Base-by-base conservation (phyloP, 2,888 invertebrate species). In the Zaprionus bogoriensis region DNA sequence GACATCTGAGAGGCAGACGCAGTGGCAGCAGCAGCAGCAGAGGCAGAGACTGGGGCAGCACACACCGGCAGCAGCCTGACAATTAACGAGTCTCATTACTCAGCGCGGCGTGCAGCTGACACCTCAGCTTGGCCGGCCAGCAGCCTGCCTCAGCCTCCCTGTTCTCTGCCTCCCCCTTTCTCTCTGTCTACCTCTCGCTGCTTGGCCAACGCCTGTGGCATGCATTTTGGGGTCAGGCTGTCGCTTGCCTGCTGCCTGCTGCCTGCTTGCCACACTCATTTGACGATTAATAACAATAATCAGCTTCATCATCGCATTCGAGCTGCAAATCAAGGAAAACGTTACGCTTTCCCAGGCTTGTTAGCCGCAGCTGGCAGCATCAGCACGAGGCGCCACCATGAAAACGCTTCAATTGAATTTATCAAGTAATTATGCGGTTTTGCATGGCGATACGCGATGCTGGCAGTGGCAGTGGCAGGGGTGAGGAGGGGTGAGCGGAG, bases 21-120 rank as follows among this genome's bases (percentile, higher is more conserved):
- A 53, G n/a, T n/a, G n/a, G n/a, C 63, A 65, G 54, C 63, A 62
- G 64, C 51, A n/a, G n/a, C n/a, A n/a, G 64, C 41, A 23, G 65
- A 57, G 46, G 45, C 32, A 12, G 44, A 30, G n/a, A 3, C 28
- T 28, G 10, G 4, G 10, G 27, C 27, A 27, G 27, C 25, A 9
- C 17, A 19, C 27, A 38, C 22, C 38, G 28, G 41, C 64, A 27
- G 50, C 59, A 39, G 69, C 42, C 71, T 55, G 64, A 71, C 76
- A 73, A 73, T 75, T 75, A 75, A 73, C 71, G 76, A 75, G 72
- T 65, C 72, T 75, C 72, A 73, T 73, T 73, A 73, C 65, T 71
- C 76, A 70, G 65, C 51, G 65, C 51, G 41, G 54, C 58, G 53
- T 74, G 74, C 70, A 71, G 69, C 74, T 71, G 70, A 74, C 74